Base-by-base conservation (phyloP, 2,888 invertebrate genomes). In the Ormia ochracea region DNA sequence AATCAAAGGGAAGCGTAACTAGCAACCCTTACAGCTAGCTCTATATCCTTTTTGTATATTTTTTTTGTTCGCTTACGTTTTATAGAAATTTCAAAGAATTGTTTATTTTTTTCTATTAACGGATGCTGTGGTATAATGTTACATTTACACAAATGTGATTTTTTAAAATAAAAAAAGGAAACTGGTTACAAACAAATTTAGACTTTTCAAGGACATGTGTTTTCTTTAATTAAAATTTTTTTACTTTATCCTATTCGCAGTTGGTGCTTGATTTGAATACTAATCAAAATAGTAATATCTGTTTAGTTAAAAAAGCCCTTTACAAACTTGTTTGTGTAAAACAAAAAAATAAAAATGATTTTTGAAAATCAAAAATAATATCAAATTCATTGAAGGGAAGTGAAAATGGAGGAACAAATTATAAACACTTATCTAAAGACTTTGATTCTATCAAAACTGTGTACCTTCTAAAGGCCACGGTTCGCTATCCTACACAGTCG, bases 101-200 rank as follows among this genome's bases (percentile, higher is more conserved):
- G 14, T 14, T 41, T 38, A 3, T 31, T 33, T 63, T 58, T 50
- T 58, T 58, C 5, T 45, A 43, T 33, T 17, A 65, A 19, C 65
- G 66, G 74, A 74, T 66, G 74, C 58, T 74, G 48, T 50, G 58
- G 50, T 66, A 66, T 74, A 74, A 50, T 41, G 50, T 74, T 66
- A 63, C 72, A 63, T 63, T 73, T 36, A 50, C 48, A 66, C 38
- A 63, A 4, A 41, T 66, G 58, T 58, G 66, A 56, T 45, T 48
- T 58, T 45, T 73, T 28, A 17, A 4, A 21, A 43, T 4, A 48
- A 58, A 50, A 56, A 38, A 66, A n/a, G 14, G 43, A 72, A 74
- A 66, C 74, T 56, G 56, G 66, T 58, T 74, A 38, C 26, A 36
- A 73, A 5, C 17, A 4, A 52, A 54, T 73, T 52, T 41, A 12